phyloP scores from a whole-genome alignment of 2,888 invertebrate genomes.

The Stenchaetothrips biformis region DNA sequence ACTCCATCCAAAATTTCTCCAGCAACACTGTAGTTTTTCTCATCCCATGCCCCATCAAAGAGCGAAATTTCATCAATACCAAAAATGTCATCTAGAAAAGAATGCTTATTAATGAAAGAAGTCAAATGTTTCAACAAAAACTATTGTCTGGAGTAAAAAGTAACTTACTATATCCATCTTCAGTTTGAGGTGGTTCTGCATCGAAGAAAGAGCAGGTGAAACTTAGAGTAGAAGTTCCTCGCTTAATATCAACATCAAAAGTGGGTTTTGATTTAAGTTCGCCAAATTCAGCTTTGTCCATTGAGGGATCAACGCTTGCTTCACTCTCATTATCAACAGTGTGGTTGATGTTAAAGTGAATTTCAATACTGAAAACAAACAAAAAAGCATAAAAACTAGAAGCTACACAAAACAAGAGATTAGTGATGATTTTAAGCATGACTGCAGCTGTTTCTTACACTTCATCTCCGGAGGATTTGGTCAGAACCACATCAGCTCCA shows the following conservation, averaged over 20 bases:
- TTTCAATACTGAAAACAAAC: conserved; percentile 56
- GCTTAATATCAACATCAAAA: conserved; percentile 81
- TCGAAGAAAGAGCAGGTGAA: conserved; percentile 80
- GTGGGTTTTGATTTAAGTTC: conserved; percentile 88
- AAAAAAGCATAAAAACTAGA: conserved; percentile 13
- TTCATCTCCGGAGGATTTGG: conserved; percentile 66
- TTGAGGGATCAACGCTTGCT: conserved; percentile 56
- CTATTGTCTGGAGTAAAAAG: conserved; percentile 30
- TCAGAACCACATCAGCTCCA: conserved; percentile 79
- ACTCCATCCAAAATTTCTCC: conserved; percentile 95
- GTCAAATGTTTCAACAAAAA: conserved; percentile 27
- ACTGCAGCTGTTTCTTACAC: conserved; percentile 52
- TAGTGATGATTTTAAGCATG: conserved; percentile 26
- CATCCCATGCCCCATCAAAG: conserved; percentile 80
- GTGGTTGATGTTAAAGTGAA: conserved; percentile 90
- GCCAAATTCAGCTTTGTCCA: conserved; percentile 67
- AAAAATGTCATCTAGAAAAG: conserved; percentile 73
- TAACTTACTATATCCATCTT: conserved; percentile 66
- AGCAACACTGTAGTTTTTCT: conserved; percentile 82
- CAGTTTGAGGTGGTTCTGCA: conserved; percentile 44
- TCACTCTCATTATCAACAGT: conserved; percentile 81
- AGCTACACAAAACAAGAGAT: neutral
- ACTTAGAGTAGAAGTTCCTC: conserved; percentile 70
- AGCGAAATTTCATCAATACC: conserved; percentile 91
- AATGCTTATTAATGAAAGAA: neutral